Base-by-base conservation (phyloP, 64 coral and sea anemone species). In the Montipora sp. region DNA sequence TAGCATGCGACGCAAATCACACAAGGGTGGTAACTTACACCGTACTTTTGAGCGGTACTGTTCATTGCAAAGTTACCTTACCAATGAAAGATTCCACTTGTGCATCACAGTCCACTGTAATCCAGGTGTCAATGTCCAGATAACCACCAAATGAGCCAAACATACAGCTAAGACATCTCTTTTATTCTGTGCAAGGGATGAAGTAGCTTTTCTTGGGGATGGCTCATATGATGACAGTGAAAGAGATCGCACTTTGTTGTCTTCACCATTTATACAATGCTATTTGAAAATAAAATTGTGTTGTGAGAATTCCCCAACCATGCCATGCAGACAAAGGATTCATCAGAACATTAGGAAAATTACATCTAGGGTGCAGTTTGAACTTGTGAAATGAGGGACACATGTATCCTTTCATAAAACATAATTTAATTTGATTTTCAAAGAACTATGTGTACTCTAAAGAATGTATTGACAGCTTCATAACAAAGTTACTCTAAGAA, bases 141-240 rank as follows among this genome's bases (percentile, higher is more conserved):
- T 45, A 20, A 96, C 83, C 47, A 94, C 69, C 69, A 87, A 82
- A n/a, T 91, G 87, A 91, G 95, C 47, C 36, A 96, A 47, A 83
- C 95, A 96, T 1, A 96, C 92, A 22, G 92, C 92, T 48, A 96
- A 80, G 16, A 94, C 79, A 82, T 96, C 95, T 80, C 68, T 96
- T 77, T 91, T 94, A 27, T 55, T 84, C 47, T 51, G 45, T 45
- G 21, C 3, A 3, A 90, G 45, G 24, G 46, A 16, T 24, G 61
- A 19, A 12, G 51, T 48, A 71, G 43, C 77, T 21, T 49, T 77
- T 46, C 12, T 47, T n/a, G 44, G n/a, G 12, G 88, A 69, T 47
- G 87, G 68, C 78, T 94, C 88, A 88, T 91, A 96, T 51, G 95
- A 94, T 19, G 82, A 81, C 83, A 93, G 78, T 58, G 89, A 90